phyloP scores from a whole-genome alignment of 2,113 vertebrate species.

The Alouatta palliata region DNA sequence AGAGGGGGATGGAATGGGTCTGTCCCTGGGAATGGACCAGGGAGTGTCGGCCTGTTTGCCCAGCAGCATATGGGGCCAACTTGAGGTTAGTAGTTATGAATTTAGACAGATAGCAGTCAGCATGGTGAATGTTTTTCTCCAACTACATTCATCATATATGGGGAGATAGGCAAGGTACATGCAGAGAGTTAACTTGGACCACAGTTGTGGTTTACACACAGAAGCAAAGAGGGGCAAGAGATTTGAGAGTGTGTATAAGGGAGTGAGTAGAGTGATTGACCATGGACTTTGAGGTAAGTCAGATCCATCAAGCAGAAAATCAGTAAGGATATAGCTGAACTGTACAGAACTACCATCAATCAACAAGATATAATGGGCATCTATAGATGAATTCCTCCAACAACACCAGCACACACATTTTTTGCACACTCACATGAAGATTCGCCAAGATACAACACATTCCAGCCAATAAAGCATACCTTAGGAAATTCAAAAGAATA shows the following conservation, averaged over 20 bases:
- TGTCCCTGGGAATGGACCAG: background rate
- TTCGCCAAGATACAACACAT: background rate
- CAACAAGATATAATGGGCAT: background rate
- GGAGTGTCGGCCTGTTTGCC: background rate
- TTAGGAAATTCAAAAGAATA: background rate
- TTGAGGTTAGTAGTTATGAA: background rate
- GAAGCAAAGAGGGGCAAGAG: background rate
- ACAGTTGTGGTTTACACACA: background rate
- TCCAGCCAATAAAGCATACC: background rate
- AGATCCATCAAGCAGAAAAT: background rate
- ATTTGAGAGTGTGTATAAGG: background rate
- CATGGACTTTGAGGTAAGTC: background rate
- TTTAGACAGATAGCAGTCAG: background rate
- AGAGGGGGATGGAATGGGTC: background rate
- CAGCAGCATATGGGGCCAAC: background rate
- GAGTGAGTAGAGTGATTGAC: background rate
- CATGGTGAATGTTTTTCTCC: background rate
- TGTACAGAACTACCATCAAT: background rate
- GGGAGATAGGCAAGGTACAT: background rate
- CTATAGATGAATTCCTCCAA: background rate
- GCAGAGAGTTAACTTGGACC: background rate
- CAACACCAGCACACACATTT: background rate
- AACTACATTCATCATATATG: background rate
- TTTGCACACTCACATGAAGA: background rate
- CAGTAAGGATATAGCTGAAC: background rate